phyloP scores from a whole-genome alignment of 2,888 invertebrate species.

The Tachina lurida region DNA sequence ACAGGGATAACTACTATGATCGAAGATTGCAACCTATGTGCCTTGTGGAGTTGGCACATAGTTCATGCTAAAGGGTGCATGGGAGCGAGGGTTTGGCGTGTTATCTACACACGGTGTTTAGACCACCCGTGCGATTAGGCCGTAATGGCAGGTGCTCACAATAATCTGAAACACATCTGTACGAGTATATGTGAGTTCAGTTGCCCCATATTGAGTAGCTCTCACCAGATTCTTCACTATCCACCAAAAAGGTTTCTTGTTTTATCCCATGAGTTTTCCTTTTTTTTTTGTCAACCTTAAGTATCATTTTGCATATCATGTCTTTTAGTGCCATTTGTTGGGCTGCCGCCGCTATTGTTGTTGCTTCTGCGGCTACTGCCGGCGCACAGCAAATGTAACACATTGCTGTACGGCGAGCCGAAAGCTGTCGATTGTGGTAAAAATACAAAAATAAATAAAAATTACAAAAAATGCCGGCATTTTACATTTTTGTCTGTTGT shows the following conservation, averaged over 20 bases:
- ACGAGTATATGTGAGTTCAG: too few species aligned
- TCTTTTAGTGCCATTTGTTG: slow-evolving; percentile 24
- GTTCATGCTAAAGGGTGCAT: too few species aligned
- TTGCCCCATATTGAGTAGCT: background rate
- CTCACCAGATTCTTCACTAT: background rate
- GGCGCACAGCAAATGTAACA: slow-evolving; percentile 23
- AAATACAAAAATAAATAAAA: background rate
- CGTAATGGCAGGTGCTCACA: too few species aligned
- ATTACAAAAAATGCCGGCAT: slow-evolving; percentile 58
- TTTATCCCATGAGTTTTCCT: slow-evolving; percentile 8
- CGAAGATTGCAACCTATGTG: too few species aligned
- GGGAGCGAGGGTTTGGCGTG: too few species aligned
- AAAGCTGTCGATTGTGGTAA: slow-evolving; percentile 38
- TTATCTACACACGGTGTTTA: too few species aligned
- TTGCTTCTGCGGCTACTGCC: slow-evolving; percentile 32
- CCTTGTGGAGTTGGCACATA: too few species aligned
- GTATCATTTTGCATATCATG: slow-evolving; percentile 64
- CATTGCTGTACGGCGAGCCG: slow-evolving; percentile 34
- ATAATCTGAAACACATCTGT: too few species aligned
- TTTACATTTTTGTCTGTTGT: slow-evolving; percentile 43
- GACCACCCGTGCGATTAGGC: too few species aligned
- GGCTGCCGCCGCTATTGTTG: slow-evolving; percentile 26
- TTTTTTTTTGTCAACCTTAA: slow-evolving; percentile 32
- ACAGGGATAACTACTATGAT: too few species aligned
- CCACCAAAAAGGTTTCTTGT: background rate